Conservation (phyloP, 2,797 vertebrate genomes). For the Decapterus maruadsi region DNA sequence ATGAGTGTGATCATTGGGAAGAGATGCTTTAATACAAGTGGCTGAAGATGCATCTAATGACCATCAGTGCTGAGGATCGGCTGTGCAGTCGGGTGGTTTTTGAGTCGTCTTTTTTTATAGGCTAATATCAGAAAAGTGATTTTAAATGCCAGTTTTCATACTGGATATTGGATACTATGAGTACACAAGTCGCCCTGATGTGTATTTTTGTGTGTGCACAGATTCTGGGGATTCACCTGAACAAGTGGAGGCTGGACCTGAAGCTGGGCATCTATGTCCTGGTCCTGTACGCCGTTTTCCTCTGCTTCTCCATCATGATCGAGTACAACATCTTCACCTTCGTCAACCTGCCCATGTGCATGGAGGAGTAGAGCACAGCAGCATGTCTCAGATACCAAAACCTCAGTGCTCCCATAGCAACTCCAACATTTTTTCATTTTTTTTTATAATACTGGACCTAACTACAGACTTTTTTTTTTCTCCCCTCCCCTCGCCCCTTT, state of each 20-base stretch:
- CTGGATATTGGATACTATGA: not conserved
- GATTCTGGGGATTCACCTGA: slow-evolving; percentile 94
- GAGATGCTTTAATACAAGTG: not conserved
- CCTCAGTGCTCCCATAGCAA: slow-evolving; percentile 46
- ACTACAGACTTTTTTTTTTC: slow-evolving; percentile 41
- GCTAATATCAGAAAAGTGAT: not conserved
- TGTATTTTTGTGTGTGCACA: slow-evolving; percentile 57
- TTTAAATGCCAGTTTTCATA: not conserved
- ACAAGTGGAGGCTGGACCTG: slow-evolving; percentile 94
- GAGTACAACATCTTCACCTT: slow-evolving; percentile 99
- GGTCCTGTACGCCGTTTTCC: slow-evolving; percentile 92
- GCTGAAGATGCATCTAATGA: too few relatives aligned
- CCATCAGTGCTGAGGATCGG: too few relatives aligned
- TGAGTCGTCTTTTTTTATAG: not conserved
- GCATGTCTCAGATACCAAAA: slow-evolving; percentile 72
- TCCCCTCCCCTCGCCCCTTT: slow-evolving; percentile 19
- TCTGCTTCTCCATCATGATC: slow-evolving; percentile 97
- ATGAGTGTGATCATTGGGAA: not conserved
- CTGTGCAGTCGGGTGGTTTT: not conserved
- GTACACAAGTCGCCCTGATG: not conserved
- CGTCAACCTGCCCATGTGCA: slow-evolving; percentile 98
- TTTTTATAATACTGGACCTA: slow-evolving; percentile 67
- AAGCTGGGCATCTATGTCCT: slow-evolving; percentile 94
- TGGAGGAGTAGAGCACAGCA: slow-evolving; percentile 78
- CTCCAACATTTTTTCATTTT: not conserved